Conservation (phyloP, 35 echinoderm and acorn worm genomes). For the Lytechinus pictus region DNA sequence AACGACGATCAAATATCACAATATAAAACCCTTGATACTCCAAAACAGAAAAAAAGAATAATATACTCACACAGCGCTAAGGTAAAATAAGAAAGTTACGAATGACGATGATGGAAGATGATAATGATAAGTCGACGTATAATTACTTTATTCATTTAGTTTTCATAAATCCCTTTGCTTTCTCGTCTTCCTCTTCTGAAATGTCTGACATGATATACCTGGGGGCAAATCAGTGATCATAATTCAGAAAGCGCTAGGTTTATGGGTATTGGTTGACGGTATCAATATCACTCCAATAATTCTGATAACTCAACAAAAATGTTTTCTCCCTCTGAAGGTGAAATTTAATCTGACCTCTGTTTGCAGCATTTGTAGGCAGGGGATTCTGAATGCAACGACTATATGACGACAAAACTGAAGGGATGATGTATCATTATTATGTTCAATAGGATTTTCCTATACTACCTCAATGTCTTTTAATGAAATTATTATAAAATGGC, state of each 20-base stretch:
- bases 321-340: neutral
- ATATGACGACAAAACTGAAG: neutral
- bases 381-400: neutral
- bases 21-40: neutral
- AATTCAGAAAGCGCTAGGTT: neutral
- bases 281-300: neutral
- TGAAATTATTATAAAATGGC: neutral
- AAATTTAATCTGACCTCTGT: neutral
- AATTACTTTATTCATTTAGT: neutral
- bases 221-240: neutral
- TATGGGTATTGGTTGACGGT: neutral
- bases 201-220: neutral
- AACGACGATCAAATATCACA: slow-evolving; percentile 14
- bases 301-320: neutral
- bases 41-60: neutral
- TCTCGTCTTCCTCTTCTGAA: neutral
- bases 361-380: neutral
- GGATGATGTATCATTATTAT: neutral
- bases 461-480: neutral
- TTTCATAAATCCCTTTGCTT: neutral
- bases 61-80: neutral
- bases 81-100: neutral
- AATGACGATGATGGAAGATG: neutral
- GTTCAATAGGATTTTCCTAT: no score
- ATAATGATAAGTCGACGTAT: neutral